A percentile compares a stretch with the other conserved stretches of the same genome.
phyloP scores from a whole-genome alignment of 2,888 invertebrate species.

The Osmoderma eremita region DNA sequence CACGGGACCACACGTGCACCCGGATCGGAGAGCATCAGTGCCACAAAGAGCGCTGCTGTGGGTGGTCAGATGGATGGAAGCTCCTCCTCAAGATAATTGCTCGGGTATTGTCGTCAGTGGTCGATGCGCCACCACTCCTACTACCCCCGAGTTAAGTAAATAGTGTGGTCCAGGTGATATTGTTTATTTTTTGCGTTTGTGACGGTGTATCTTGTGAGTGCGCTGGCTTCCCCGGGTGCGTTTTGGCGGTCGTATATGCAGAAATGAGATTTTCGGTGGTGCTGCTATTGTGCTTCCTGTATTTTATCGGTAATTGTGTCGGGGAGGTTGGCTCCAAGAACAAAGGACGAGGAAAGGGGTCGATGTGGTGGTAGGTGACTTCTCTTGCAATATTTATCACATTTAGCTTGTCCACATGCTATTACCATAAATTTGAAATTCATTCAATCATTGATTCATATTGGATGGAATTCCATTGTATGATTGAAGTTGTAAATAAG shows the following conservation, averaged over 20 bases:
- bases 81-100: conserved; percentile 57
- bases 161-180: conserved; percentile 61
- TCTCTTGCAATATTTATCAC: conserved; percentile 14
- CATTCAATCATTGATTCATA: too few relatives aligned
- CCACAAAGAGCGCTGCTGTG: conserved; percentile 60
- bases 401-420: background rate
- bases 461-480: too few relatives aligned
- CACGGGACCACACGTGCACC: conserved; percentile 60
- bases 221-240: conserved; percentile 26
- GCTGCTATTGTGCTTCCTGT: conserved; percentile 48
- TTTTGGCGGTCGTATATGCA: conserved; percentile 31
- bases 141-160: conserved; percentile 61
- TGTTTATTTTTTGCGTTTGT: conserved; percentile 63
- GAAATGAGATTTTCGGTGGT: conserved; percentile 53
- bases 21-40: conserved; percentile 55
- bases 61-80: conserved; percentile 56
- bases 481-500: too few relatives aligned
- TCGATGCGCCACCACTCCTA: conserved; percentile 59
- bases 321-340: conserved; percentile 59
- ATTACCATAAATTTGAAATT: background rate
- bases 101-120: conserved; percentile 56
- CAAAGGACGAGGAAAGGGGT: conserved; percentile 83
- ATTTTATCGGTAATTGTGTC: conserved; percentile 53
- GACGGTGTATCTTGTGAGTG: conserved; percentile 54
- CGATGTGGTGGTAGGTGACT: conserved; percentile 89